Evolutionary conservation across 2,113 vertebrate species (phyloP), one percentile per base, ranked within the genome.

Genomic region (Lasiurus cinereus): DNA sequence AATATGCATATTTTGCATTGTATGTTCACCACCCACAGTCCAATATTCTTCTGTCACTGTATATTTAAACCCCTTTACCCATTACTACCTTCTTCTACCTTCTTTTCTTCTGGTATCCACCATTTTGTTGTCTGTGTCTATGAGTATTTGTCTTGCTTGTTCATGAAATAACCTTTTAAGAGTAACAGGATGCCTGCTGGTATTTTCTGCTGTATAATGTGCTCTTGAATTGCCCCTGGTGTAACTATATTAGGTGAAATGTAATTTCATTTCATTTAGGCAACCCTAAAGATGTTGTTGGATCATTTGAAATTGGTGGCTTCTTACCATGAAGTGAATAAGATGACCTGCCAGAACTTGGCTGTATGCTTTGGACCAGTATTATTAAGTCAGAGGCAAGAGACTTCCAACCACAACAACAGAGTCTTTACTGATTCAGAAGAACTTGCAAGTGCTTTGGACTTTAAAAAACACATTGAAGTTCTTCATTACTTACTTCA

Each of bases 391-490:
- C 99, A 99, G 97, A 98, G 98, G 22, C 99, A 99, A 98, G 99
- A 99, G 90, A 99, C 99, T 62, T 99, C 98, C 36, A 98, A 98
- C 88, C 99, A 99, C 96, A 99, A 98, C 96, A 99, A 99, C 98
- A 98, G 99, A 69, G 99, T 99, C 95, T 99, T 99, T 97, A 99
- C 99, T 43, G 99, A 99, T 97, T 99, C 99, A 0, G 99, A 99
- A 98, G 99, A 99, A 97, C 99, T 99, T 72, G 99, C 99, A 48
- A 99, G 98, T 95, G 99, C 99, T 19, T 98, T 99, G 97, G 99
- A 99, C 98, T 99, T 99, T 98, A 99, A 99, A 96, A 99, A 99
- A 94, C 99, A 99, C 98, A 99, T 99, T 52, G 99, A 99, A 93
- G 99, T 99, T 94, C 99, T 99, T 96, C 99, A 99, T 98, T 99